Conservation (phyloP, 1,140 invertebrate genomes). For the Cecropterus lyciades region DNA sequence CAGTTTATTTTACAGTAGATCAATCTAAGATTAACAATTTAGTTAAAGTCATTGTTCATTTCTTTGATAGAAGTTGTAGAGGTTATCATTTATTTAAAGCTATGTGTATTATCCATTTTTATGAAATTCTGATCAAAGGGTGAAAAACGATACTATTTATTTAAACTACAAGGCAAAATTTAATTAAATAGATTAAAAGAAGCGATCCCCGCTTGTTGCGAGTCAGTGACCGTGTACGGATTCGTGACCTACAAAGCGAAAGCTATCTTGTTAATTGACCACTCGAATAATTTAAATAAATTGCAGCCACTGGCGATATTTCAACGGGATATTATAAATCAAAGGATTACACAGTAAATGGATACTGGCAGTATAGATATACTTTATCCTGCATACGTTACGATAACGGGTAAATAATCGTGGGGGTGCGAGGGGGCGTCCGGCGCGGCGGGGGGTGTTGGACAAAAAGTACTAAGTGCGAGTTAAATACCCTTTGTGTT, state of each 20-base stretch:
- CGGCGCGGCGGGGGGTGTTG: conserved; percentile 51
- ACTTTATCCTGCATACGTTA: conserved; percentile 79
- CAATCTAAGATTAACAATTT: too few species aligned
- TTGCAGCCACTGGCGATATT: conserved; percentile 71
- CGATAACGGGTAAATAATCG: conserved; percentile 80
- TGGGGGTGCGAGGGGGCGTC: conserved; percentile 48
- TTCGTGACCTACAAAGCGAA: conserved; percentile 61
- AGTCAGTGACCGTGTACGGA: conserved; percentile 35
- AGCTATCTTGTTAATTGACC: conserved; percentile 82
- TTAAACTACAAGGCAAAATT: conserved; percentile 26
- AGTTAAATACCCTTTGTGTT: conserved; percentile 82
- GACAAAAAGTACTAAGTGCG: conserved; percentile 81
- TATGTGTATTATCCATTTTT: too few species aligned
- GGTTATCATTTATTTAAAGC: too few species aligned
- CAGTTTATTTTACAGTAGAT: too few species aligned
- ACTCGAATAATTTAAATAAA: conserved; percentile 81
- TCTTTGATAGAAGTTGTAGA: too few species aligned
- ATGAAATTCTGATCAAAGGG: neutral
- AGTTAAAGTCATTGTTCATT: too few species aligned
- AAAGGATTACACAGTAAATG: conserved; percentile 81
- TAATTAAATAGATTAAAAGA: conserved; percentile 50
- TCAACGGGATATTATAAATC: conserved; percentile 78
- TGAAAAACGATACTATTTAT: conserved; percentile 4
- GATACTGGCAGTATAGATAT: conserved; percentile 74
- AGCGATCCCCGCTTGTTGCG: conserved; percentile 49